phyloP scores from a whole-genome alignment of 1,140 invertebrate genomes.

The Asbolus verrucosus region DNA sequence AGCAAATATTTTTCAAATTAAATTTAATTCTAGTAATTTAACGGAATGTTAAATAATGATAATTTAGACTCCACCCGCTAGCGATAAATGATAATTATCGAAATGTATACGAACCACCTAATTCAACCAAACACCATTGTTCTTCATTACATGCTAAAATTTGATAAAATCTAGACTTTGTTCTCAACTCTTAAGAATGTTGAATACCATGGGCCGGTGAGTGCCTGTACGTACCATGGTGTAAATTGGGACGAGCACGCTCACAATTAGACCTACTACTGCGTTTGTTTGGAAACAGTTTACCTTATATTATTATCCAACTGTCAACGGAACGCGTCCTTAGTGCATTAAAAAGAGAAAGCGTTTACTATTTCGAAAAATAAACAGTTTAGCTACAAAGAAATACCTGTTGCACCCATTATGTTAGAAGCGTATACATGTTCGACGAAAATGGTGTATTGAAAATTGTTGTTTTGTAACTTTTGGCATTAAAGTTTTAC shows the following conservation, averaged over 20 bases:
- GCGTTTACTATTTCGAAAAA: constrained; percentile 39
- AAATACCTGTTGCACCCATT: constrained; percentile 41
- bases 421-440: constrained; percentile 32
- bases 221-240: too few relatives aligned
- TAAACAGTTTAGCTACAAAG: constrained; percentile 32
- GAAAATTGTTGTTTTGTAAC: constrained; percentile 37
- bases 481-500: constrained; percentile 29
- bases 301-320: constrained; percentile 35
- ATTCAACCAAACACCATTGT: too few relatives aligned
- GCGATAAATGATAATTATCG: too few relatives aligned
- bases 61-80: too few relatives aligned
- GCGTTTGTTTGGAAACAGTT: constrained; percentile 35
- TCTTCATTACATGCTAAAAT: too few relatives aligned
- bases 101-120: too few relatives aligned
- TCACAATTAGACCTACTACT: constrained; percentile 15
- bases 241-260: background rate
- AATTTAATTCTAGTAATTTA: too few relatives aligned
- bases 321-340: constrained; percentile 38
- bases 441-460: constrained; percentile 15
- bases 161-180: too few relatives aligned
- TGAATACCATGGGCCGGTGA: too few relatives aligned
- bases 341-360: constrained; percentile 38
- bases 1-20: too few relatives aligned
- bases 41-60: too few relatives aligned
- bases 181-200: too few relatives aligned